These are phyloP conservation scores for Drosophila subobscura DNA, from an alignment of 1,140 invertebrate species.

Conservation along the genomic window DNA sequence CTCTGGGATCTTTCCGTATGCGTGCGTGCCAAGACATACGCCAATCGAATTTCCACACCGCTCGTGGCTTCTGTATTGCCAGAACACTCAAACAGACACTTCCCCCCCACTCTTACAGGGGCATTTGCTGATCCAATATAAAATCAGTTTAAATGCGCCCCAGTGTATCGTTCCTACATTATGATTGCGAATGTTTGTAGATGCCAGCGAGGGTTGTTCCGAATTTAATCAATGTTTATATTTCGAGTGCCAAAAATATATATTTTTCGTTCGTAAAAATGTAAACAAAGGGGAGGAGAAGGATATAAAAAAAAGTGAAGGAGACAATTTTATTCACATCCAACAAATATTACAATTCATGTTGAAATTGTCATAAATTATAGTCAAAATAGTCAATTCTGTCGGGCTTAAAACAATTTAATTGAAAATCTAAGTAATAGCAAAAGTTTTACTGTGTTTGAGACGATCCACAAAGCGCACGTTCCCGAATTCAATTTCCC, in stretches of 20 bases:
- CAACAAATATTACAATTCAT: too few species aligned
- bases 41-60: conserved; percentile 52
- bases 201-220: conserved; percentile 30
- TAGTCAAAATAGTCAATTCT: too few species aligned
- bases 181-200: conserved; percentile 60
- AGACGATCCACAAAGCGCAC: too few species aligned
- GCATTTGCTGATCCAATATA: conserved; percentile 58
- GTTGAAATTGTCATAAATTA: too few species aligned
- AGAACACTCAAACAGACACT: conserved; percentile 12
- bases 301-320: too few species aligned
- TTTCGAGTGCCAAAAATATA: background rate
- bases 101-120: background rate
- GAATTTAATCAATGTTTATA: conserved; percentile 24
- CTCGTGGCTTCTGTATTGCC: conserved; percentile 22
- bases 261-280: too few species aligned
- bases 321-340: too few species aligned
- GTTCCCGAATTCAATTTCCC: too few species aligned
- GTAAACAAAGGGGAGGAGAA: too few species aligned
- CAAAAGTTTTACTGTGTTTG: too few species aligned
- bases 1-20: conserved; percentile 41
- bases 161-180: conserved; percentile 76
- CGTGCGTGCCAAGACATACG: conserved; percentile 73
- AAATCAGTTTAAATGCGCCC: conserved; percentile 80
- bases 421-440: too few species aligned
- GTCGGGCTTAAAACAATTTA: too few species aligned